Evolutionary conservation across 2,113 vertebrate species (phyloP).

Genomic region (Ciconia stormi): DNA sequence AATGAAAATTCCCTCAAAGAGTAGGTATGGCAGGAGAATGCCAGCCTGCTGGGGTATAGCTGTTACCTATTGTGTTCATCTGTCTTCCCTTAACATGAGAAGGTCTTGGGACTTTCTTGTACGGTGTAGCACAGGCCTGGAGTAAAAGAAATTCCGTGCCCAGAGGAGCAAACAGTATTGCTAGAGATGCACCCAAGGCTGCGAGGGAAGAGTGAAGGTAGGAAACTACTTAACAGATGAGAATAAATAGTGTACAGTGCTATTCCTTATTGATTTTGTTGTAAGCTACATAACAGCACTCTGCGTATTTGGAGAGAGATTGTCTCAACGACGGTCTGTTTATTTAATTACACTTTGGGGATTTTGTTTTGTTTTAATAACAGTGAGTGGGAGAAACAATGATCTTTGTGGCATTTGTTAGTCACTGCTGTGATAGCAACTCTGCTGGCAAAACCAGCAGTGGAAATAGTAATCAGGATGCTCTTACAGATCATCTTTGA

Average conservation of each 20-base stretch:
- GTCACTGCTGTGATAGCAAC: neutral
- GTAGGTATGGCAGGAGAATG: neutral
- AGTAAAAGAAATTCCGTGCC: neutral
- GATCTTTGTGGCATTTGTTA: neutral
- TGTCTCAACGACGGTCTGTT: neutral
- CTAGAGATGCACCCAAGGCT: neutral
- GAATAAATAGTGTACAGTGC: neutral
- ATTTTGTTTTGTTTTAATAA: neutral
- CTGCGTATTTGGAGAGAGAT: neutral
- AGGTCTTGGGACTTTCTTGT: neutral
- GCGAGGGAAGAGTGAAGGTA: fast-evolving
- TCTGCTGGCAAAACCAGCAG: neutral
- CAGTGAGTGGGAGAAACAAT: neutral
- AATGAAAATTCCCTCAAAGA: neutral
- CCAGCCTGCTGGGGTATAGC: neutral
- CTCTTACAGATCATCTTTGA: neutral
- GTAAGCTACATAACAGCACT: neutral
- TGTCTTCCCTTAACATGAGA: neutral
- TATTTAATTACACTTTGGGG: neutral
- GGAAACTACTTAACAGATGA: neutral
- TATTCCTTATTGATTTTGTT: neutral
- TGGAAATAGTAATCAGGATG: neutral
- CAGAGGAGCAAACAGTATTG: neutral
- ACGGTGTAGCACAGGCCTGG: neutral
- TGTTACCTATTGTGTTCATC: neutral